Evolutionary conservation across 2,797 vertebrate species (phyloP), one percentile per base, ranked within the genome.

Genomic region (Schizothorax lantsangensis): DNA sequence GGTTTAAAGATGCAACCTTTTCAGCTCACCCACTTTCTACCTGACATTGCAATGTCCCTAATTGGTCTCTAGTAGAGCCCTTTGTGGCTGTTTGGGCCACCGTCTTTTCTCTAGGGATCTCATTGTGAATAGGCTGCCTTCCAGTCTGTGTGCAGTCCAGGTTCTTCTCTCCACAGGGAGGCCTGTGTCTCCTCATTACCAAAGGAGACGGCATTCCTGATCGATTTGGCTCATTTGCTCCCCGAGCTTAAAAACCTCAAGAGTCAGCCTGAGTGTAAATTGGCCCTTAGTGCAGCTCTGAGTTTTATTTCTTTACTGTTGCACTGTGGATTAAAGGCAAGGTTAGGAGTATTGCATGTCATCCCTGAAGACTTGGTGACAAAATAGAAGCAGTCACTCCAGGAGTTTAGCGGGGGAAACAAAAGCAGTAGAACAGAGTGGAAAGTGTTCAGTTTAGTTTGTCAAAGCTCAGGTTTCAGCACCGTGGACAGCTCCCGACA

Each of bases 21-120:
- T 79, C 87, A 52, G 80, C 83, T 85, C 49, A 36, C 84, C 52
- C 54, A 85, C 78, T 89, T 88, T 79, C 72, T 74, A 80, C 69
- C 85, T 88, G 88, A 84, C 88, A 86, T 79, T 69, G 80, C 83
- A 52, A 6, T 88, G 86, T 83, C 86, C 79, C 64, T 90, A 91
- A 91, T 91, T 91, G 90, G 86, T 91, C 84, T 88, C 87, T 73
- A 26, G 78, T 84, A 77, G 6, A 89, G 38, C 71, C 88, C 86
- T 85, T 87, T 77, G 88, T 72, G 88, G 79, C 82, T 72, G 88
- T 86, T 83, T 75, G 79, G 72, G 43, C 82, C 73, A 80, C 73
- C n/a, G 54, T 84, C 71, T n/a, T 74, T 72, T 57, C 89, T 84
- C 88, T 68, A 36, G 38, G 87, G 89, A 85, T 81, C 90, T 89